phyloP scores from a whole-genome alignment of 2,888 invertebrate genomes.

The Limnephilus auricula region DNA sequence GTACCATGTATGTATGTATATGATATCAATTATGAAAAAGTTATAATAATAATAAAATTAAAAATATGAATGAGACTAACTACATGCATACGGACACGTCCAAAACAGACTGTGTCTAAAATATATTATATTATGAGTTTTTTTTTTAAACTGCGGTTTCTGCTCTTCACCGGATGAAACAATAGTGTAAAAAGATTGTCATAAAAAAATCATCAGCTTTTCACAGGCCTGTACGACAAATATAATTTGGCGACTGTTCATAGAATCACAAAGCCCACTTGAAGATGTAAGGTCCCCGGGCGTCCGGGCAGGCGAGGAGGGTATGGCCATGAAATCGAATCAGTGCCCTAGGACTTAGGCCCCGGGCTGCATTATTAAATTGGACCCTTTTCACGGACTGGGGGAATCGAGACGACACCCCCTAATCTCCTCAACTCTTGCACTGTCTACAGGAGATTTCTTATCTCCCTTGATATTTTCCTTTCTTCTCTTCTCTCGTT shows the following conservation, averaged over 20 bases:
- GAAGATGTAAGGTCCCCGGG: not conserved
- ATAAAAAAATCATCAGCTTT: not conserved
- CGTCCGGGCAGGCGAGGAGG: not conserved
- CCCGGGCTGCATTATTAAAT: not conserved
- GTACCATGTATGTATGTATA: too few relatives aligned
- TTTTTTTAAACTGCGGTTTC: too few relatives aligned
- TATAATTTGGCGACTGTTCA: too few relatives aligned
- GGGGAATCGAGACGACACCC: not conserved
- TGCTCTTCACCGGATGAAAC: too few relatives aligned
- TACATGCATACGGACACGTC: too few relatives aligned
- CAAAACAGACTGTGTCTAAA: too few relatives aligned
- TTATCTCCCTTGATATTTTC: not conserved
- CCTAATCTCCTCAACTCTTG: not conserved
- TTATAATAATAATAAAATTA: too few relatives aligned
- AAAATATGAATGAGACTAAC: too few relatives aligned
- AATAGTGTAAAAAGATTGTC: too few relatives aligned
- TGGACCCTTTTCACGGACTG: not conserved
- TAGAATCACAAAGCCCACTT: not conserved
- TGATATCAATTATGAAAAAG: too few relatives aligned
- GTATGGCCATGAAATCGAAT: not conserved
- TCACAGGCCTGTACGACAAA: not conserved
- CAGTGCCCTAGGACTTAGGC: not conserved
- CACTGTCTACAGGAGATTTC: not conserved
- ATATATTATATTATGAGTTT: too few relatives aligned
- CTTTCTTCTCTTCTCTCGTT: not conserved